A percentile compares a stretch with the other conserved stretches of the same genome.
Conservation (phyloP, 23 tunicate genomes). For the Styela plicata region DNA sequence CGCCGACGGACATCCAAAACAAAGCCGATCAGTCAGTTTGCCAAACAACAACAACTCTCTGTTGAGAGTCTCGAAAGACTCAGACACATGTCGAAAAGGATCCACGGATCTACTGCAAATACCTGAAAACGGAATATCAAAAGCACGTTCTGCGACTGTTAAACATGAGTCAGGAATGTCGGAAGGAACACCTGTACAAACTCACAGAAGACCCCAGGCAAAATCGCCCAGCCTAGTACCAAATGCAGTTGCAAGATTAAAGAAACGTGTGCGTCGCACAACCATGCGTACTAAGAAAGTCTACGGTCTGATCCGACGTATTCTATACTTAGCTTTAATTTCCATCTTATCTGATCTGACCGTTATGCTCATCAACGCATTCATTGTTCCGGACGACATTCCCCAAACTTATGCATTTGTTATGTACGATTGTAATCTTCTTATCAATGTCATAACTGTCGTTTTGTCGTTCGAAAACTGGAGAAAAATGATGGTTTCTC, state of each 20-base stretch:
- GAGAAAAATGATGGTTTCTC: slow-evolving; percentile 12
- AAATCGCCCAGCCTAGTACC: neutral
- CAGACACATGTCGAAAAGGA: neutral
- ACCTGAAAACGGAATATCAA: neutral
- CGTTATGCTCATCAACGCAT: slow-evolving; percentile 8
- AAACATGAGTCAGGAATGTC: neutral
- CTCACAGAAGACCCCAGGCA: neutral
- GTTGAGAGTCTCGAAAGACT: too few relatives aligned
- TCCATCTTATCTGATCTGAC: neutral
- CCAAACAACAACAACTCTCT: neutral
- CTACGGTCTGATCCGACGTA: neutral
- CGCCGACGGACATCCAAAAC: neutral
- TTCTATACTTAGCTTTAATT: neutral
- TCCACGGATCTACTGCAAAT: neutral
- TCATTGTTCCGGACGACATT: slow-evolving; percentile 17
- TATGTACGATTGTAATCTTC: slow-evolving; percentile 6
- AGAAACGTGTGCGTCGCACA: neutral
- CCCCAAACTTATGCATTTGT: slow-evolving; percentile 23
- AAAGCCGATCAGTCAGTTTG: neutral
- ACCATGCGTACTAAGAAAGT: neutral
- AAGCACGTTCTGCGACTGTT: neutral
- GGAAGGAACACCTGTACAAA: neutral
- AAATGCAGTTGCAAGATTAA: neutral
- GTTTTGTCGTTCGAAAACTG: slow-evolving; percentile 15
- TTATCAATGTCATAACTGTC: slow-evolving; percentile 1